Base-by-base conservation (phyloP, 1,140 invertebrate genomes). In the Zaprionus kolodkinae region DNA sequence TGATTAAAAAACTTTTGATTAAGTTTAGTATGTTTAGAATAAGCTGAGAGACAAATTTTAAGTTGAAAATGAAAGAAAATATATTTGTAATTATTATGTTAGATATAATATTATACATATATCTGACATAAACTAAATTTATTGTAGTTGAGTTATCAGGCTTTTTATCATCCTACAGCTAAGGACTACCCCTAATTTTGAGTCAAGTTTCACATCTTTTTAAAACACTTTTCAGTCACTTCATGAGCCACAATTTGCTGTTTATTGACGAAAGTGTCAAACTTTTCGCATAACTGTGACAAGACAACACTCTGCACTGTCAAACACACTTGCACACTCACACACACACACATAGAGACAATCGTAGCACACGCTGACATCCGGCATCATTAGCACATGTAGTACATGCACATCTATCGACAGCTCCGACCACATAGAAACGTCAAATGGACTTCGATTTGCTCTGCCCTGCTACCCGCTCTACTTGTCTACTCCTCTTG, bases 351-450 rank as follows among this genome's bases (percentile, higher is more conserved):
- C 36, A 59, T 43, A 77, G 33, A 17, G 33, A 35, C 9, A 13
- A 4, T 9, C 0, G 2, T 15, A 2, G 55, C 35, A 62, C 35
- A 61, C 30, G 27, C 43, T 65, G 30, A n/a, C 54, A 79, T 76
- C 68, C 71, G 80, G 70, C 72, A 76, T 88, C 75, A 88, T 88
- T 88, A 88, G 84, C 80, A 83, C 33, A 68, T 45, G 55, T 60
- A 61, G 67, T 50, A 50, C 45, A 50, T 50, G 45, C 45, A 60
- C 50, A 74, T 63, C 56, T 25, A 72, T 63, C 40, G 52, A 74
- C 50, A 36, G 48, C n/a, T 36, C 4, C 25, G 33, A 35, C 33
- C 27, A 40, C 40, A 45, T 56, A 13, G 15, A 11, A 67, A 56
- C 60, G 68, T 76, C 62, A 62, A 74, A 74, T 70, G 25, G 66